Evolutionary conservation across 2,113 vertebrate genomes (phyloP).

Genomic region (Peromyscus polionotus): DNA sequence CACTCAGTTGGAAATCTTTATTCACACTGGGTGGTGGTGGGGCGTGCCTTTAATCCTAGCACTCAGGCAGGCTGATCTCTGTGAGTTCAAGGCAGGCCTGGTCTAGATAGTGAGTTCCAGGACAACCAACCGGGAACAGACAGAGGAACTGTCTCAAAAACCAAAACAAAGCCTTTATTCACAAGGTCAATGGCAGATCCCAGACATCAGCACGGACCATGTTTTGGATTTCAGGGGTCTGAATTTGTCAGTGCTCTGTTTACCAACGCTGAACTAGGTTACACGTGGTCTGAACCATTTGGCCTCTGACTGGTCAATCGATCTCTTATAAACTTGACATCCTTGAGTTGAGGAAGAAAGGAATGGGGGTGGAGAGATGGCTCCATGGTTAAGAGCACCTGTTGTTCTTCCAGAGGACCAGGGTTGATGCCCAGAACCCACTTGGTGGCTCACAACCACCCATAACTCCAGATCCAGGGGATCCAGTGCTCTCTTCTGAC

Average conservation of each 20-base stretch:
- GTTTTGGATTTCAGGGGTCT: neutral
- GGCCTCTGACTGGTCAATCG: neutral
- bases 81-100: neutral
- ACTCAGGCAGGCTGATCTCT: neutral
- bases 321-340: neutral
- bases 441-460: neutral
- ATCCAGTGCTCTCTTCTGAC: neutral
- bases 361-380: neutral
- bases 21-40: neutral
- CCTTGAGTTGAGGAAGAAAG: neutral
- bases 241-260: neutral
- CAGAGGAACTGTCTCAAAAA: neutral
- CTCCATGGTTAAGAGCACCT: neutral
- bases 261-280: neutral
- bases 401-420: neutral
- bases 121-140: neutral
- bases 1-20: neutral
- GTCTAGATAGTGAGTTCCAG: neutral
- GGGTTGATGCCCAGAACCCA: neutral
- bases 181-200: neutral
- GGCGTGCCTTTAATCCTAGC: neutral
- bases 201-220: neutral
- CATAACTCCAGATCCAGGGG: neutral
- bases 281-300: neutral
- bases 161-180: neutral